Percentiles rank a stretch among this genome's conserved stretches.
Conservation (phyloP, 1,140 invertebrate genomes). For the Apis mellifera region DNA sequence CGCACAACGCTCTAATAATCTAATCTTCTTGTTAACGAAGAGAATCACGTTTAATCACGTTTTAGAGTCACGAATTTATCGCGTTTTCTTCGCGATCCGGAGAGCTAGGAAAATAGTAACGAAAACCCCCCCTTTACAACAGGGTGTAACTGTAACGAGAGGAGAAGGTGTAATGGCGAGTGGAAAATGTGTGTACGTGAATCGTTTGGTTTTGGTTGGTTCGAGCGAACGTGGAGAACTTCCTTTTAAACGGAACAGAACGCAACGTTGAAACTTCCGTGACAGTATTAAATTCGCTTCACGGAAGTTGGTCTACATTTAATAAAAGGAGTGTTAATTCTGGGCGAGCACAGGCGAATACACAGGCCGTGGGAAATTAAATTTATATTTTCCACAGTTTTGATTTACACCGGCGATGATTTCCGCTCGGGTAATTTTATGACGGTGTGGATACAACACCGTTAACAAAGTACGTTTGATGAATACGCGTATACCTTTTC, state of each 20-base stretch:
- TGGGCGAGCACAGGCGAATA: no score
- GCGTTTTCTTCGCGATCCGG: neutral
- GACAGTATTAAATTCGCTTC: slow-evolving; percentile 1
- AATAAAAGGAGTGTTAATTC: slow-evolving; percentile 35
- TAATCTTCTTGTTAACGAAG: neutral
- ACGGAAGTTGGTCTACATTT: slow-evolving; percentile 29
- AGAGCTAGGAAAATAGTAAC: no score
- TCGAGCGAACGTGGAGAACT: neutral
- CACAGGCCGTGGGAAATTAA: slow-evolving; percentile 12
- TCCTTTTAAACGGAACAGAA: slow-evolving; percentile 17
- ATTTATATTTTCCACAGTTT: slow-evolving; percentile 15
- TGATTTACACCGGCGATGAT: slow-evolving; percentile 32
- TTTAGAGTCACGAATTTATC: no score
- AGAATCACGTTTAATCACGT: neutral
- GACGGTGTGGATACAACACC: neutral
- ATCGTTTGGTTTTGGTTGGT: neutral
- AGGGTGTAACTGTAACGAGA: neutral
- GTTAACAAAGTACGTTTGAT: neutral
- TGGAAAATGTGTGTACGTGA: neutral
- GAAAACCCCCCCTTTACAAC: neutral
- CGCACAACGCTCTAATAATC: no score
- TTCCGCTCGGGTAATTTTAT: neutral
- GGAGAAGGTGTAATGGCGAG: neutral
- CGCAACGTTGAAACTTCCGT: neutral
- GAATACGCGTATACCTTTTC: neutral